These are phyloP conservation scores for Erebia ligea DNA, from an alignment of 2,888 invertebrate species.

Conservation along the genomic window DNA sequence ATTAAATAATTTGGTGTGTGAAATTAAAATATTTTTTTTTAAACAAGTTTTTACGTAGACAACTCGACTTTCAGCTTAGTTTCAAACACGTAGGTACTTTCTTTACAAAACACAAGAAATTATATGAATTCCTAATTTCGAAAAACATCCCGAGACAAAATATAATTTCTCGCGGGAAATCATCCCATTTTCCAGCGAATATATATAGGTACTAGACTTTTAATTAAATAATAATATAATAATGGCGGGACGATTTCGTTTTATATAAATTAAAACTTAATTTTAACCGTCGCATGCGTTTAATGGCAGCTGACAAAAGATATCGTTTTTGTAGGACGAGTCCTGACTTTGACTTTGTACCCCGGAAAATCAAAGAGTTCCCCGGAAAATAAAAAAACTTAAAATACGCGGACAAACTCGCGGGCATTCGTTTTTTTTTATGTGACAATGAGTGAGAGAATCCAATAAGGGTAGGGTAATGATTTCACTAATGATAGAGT, in stretches of 20 bases:
- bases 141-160: slow-evolving; percentile 13
- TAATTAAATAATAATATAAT: slow-evolving; percentile 35
- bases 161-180: slow-evolving; percentile 32
- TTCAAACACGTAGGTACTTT: background rate
- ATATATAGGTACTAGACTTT: slow-evolving; percentile 12
- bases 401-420: no score
- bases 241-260: slow-evolving; percentile 37
- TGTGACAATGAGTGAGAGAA: no score
- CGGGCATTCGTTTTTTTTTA: background rate
- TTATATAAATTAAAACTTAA: slow-evolving; percentile 42
- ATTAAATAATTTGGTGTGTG: no score
- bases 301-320: background rate
- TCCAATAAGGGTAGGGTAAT: no score
- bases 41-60: background rate
- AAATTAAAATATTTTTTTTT: no score
- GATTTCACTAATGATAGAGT: no score
- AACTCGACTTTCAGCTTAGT: background rate
- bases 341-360: background rate
- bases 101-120: background rate
- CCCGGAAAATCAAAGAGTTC: no score
- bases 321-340: background rate
- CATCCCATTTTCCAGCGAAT: slow-evolving; percentile 21
- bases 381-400: no score
- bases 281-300: slow-evolving; percentile 36
- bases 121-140: slow-evolving; percentile 14